A percentile compares a stretch with the other conserved stretches of the same genome.
phyloP scores from a whole-genome alignment of 2,888 invertebrate genomes.

The Lithophane socia region DNA sequence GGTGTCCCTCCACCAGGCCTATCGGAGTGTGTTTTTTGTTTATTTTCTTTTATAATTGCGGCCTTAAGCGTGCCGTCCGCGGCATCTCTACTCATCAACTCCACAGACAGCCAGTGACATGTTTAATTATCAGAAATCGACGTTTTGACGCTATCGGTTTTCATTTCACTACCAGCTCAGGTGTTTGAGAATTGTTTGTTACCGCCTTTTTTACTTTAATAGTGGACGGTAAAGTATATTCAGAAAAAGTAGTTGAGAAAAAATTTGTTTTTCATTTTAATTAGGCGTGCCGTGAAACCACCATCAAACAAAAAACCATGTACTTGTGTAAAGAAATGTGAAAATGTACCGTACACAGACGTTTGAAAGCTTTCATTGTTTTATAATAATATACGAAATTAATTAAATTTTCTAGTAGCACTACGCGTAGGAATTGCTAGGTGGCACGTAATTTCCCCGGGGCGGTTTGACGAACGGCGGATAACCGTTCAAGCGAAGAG shows the following conservation, averaged over 20 bases:
- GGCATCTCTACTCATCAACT: constrained; percentile 49
- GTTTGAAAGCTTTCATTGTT: constrained; percentile 73
- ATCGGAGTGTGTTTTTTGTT: constrained; percentile 69
- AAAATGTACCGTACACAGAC: constrained; percentile 51
- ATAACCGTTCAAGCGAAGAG: constrained; percentile 65
- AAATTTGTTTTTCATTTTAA: constrained; percentile 31
- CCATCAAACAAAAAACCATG: constrained; percentile 32
- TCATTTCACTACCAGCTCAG: constrained; percentile 38
- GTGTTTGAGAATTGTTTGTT: constrained; percentile 43
- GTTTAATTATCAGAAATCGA: constrained; percentile 66
- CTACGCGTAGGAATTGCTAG: constrained; percentile 75
- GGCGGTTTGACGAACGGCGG: constrained; percentile 74
- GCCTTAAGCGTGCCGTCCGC: constrained; percentile 72
- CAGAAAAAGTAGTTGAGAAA: constrained; percentile 19
- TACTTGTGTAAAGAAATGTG: constrained; percentile 26
- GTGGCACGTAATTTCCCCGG: constrained; percentile 83
- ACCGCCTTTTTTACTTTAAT: constrained; percentile 46
- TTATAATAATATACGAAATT: constrained; percentile 75
- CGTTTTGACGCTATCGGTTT: constrained; percentile 64
- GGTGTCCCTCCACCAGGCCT: constrained; percentile 78
- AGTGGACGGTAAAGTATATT: constrained; percentile 25
- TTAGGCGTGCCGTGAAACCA: constrained; percentile 39
- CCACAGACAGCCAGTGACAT: constrained; percentile 54
- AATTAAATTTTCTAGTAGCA: constrained; percentile 81
- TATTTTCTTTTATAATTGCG: constrained; percentile 73